Evolutionary conservation across 1,140 invertebrate species (phyloP).

Genomic region (Camponotus vicinus): DNA sequence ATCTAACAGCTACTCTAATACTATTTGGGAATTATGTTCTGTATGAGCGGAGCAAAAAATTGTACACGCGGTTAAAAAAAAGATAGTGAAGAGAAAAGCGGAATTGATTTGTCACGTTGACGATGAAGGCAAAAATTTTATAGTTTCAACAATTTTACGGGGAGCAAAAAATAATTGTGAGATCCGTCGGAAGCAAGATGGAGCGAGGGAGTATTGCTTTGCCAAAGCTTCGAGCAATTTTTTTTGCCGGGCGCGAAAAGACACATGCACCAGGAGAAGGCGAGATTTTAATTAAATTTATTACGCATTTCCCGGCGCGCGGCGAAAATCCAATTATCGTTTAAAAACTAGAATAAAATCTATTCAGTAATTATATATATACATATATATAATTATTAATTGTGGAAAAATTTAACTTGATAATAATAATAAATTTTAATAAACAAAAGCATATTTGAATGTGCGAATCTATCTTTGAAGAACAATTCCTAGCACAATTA

Average conservation of each 20-base stretch:
- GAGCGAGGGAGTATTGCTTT: conserved; percentile 26
- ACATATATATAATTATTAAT: too few relatives aligned
- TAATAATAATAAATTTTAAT: too few relatives aligned
- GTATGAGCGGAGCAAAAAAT: conserved; percentile 57
- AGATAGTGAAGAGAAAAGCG: background rate
- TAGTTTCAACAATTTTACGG: conserved; percentile 81
- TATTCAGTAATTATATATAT: conserved; percentile 47
- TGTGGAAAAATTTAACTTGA: too few relatives aligned
- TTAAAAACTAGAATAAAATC: conserved; percentile 78
- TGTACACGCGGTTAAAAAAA: conserved; percentile 59
- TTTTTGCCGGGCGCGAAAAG: conserved; percentile 53
- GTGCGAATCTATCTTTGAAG: too few relatives aligned
- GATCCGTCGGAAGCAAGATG: conserved; percentile 71
- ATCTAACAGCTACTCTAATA: conserved; percentile 73
- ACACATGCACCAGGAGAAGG: conserved; percentile 11
- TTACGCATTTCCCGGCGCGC: conserved; percentile 84
- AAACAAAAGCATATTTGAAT: too few relatives aligned
- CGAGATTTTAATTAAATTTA: conserved; percentile 85
- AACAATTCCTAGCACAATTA: background rate
- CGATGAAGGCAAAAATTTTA: conserved; percentile 76
- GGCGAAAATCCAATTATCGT: conserved; percentile 84
- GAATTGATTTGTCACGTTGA: background rate
- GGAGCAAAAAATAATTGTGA: conserved; percentile 80
- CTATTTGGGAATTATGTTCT: conserved; percentile 71
- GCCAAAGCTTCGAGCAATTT: conserved; percentile 64